A percentile compares a stretch with the other conserved stretches of the same genome.
phyloP scores from a whole-genome alignment of 2,797 vertebrate species.

The Lophura swinhoii region DNA sequence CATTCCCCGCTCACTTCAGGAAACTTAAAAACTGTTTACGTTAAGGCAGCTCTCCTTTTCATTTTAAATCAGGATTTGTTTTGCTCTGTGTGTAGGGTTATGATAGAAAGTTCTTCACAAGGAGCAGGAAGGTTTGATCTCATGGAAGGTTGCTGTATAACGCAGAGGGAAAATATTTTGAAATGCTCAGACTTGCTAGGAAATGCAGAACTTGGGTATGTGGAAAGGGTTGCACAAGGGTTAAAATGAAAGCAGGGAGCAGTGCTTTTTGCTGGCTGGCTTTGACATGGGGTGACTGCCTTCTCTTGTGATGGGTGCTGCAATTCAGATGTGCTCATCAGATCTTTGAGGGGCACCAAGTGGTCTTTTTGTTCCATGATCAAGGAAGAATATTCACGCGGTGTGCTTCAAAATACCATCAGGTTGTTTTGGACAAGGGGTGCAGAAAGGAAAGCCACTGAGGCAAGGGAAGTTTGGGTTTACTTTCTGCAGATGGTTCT shows the following conservation, averaged over 20 bases:
- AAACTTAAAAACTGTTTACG: background rate
- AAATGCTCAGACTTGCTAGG: background rate
- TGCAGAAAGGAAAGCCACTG: background rate
- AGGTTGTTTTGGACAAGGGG: background rate
- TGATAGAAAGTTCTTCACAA: background rate
- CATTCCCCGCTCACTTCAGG: background rate
- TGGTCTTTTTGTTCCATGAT: background rate
- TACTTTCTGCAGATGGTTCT: background rate
- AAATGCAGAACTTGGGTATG: rapidly evolving
- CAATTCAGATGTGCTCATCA: background rate
- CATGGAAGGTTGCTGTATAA: background rate
- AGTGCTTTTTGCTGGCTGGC: rapidly evolving
- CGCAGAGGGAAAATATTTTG: background rate
- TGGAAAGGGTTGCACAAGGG: rapidly evolving
- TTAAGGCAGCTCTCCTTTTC: background rate
- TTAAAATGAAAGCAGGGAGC: background rate
- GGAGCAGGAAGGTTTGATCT: background rate
- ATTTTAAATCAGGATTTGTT: background rate
- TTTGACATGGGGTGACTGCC: background rate
- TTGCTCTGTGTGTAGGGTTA: background rate
- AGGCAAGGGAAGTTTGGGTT: background rate
- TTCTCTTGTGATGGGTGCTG: background rate
- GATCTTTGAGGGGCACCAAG: background rate
- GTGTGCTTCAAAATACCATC: background rate
- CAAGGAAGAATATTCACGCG: background rate